A percentile compares a stretch with the other conserved stretches of the same genome.
These are phyloP conservation scores for Athripsodes cinereus DNA, from an alignment of 2,888 invertebrate species.

Conservation along the genomic window DNA sequence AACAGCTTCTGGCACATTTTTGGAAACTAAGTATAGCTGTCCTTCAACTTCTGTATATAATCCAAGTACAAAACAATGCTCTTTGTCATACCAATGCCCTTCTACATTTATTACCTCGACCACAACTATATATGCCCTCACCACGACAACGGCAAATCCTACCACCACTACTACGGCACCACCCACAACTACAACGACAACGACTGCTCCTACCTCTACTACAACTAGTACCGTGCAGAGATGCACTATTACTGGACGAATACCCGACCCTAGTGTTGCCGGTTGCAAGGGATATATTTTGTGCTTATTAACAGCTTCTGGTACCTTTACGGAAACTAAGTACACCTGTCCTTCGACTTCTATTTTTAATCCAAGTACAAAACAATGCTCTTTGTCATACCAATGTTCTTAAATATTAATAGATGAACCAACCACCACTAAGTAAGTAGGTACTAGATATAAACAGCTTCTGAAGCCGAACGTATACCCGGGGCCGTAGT, in stretches of 20 bases:
- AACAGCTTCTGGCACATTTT: too few relatives aligned
- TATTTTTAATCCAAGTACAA: slow-evolving; percentile 11
- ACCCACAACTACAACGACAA: background rate
- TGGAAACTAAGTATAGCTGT: too few relatives aligned
- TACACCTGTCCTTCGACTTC: slow-evolving; percentile 3
- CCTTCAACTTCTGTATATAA: too few relatives aligned
- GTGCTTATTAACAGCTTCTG: slow-evolving; percentile 20
- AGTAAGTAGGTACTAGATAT: background rate
- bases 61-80: too few relatives aligned
- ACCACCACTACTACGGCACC: background rate
- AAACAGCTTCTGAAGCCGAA: background rate
- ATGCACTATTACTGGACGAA: slow-evolving; percentile 5
- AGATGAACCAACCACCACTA: background rate
- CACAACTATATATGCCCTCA: background rate
- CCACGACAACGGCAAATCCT: background rate
- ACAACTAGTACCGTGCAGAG: background rate
- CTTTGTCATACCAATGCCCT: too few relatives aligned
- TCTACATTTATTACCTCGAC: background rate
- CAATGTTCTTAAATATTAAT: too few relatives aligned
- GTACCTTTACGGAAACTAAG: background rate
- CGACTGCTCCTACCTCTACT: background rate
- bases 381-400: background rate
- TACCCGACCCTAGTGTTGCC: slow-evolving; percentile 38
- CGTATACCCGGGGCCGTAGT: too few relatives aligned
- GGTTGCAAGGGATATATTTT: slow-evolving; percentile 47